Evolutionary conservation across 2,797 vertebrate genomes (phyloP), one percentile per base, ranked within the genome.

Genomic region (Pangasius sanitwongsei): DNA sequence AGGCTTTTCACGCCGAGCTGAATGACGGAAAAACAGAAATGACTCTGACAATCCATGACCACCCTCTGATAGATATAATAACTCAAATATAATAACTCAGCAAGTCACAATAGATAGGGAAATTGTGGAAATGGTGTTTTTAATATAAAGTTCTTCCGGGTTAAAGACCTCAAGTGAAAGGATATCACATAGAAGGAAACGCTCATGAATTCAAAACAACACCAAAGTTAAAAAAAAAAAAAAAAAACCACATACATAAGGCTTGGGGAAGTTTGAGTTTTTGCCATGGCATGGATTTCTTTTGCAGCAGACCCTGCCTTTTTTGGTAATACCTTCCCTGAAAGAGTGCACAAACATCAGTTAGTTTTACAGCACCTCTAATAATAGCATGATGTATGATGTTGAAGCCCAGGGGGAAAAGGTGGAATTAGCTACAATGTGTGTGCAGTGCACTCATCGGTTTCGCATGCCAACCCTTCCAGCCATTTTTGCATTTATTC

Each of bases 51-150:
- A 34, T 57, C 53, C n/a, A 53, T 82, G 57, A 61, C 37, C 80
- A 41, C 8, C 16, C 34, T 25, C 20, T 28, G 80, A 41, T n/a
- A 41, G 70, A 61, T 31, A 44, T 59, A 96, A 95, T 92, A 91
- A 94, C 94, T 94, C 90, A 13, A 89, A 93, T 57, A 34, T 70
- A 50, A 70, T 55, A 70, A 57, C 53, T 81, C n/a, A 1, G 87
- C 91, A 69, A 93, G 84, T 72, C 92, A 80, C 88, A 86, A 94
- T 88, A 93, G 93, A 95, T 94, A 92, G 86, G 91, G 83, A 91
- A 83, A 84, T 86, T 88, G 88, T 90, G 89, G 72, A 83, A 90
- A 91, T 84, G 88, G 83, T 59, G 77, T 91, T 90, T 83, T 55
- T 78, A 86, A 89, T 50, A 86, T 88, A 86, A 85, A 74, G 15